phyloP scores from a whole-genome alignment of 2,113 vertebrate species.

The Pavo muticus region DNA sequence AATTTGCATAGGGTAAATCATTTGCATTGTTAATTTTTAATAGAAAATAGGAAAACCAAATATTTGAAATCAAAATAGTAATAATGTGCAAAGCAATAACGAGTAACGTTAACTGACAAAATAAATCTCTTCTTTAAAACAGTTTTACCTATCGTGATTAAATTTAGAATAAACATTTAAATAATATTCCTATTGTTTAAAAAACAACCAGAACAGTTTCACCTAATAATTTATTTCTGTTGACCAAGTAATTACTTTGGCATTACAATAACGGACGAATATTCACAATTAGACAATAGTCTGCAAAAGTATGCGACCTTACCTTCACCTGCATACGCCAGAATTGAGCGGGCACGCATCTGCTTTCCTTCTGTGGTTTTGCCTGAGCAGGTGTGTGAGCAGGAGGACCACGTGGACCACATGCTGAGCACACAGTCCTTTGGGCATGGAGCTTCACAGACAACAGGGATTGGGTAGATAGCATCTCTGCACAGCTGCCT shows the following conservation, averaged over 20 bases:
- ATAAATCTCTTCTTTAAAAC: background rate
- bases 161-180: background rate
- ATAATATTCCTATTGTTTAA: background rate
- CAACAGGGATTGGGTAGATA: constrained; percentile 83
- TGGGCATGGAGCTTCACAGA: constrained; percentile 90
- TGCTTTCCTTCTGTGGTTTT: constrained; percentile 95
- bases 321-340: constrained; percentile 96
- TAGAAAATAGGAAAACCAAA: background rate
- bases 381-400: constrained; percentile 97
- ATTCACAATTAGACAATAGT: background rate
- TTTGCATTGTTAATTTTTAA: background rate
- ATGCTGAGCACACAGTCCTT: constrained; percentile 93
- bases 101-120: background rate
- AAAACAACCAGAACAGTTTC: rapidly evolving
- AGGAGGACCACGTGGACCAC: constrained; percentile 94
- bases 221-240: background rate
- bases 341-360: constrained; percentile 89
- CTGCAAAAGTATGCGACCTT: constrained; percentile 15
- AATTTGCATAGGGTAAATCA: rapidly evolving
- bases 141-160: background rate
- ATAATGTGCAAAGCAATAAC: background rate
- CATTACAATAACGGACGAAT: background rate
- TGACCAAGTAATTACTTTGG: background rate
- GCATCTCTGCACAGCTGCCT: constrained; percentile 86
- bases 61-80: background rate